Conservation (phyloP, 2,113 vertebrate species). For the Grantiella picta region DNA sequence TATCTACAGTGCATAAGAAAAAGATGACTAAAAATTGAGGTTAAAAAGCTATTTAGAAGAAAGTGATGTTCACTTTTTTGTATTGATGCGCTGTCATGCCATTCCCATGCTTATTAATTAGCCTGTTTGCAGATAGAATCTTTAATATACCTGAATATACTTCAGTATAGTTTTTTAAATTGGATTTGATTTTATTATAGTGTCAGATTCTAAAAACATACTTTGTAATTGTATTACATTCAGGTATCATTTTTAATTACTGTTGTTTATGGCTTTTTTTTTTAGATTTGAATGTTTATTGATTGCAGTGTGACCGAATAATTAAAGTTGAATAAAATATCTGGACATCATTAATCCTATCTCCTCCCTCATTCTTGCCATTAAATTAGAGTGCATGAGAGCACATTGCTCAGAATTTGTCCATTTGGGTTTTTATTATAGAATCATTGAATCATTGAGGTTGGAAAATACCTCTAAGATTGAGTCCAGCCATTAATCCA, state of each 20-base stretch:
- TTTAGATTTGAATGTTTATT: background rate
- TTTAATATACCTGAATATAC: background rate
- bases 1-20: background rate
- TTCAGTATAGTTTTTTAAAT: background rate
- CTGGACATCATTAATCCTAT: background rate
- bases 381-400: background rate
- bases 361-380: background rate
- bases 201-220: background rate
- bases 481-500: background rate
- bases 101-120: background rate
- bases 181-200: background rate
- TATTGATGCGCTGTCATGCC: background rate
- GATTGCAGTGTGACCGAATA: background rate
- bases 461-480: background rate
- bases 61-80: background rate
- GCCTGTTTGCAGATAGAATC: background rate
- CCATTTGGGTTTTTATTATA: background rate
- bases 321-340: background rate
- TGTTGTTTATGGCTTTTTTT: background rate
- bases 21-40: background rate
- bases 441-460: background rate
- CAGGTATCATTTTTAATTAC: background rate
- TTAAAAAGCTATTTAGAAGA: background rate
- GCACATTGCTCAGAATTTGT: background rate
- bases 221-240: background rate